Evolutionary conservation across 2,113 vertebrate species (phyloP).

Genomic region (Rhinolophus sinicus): DNA sequence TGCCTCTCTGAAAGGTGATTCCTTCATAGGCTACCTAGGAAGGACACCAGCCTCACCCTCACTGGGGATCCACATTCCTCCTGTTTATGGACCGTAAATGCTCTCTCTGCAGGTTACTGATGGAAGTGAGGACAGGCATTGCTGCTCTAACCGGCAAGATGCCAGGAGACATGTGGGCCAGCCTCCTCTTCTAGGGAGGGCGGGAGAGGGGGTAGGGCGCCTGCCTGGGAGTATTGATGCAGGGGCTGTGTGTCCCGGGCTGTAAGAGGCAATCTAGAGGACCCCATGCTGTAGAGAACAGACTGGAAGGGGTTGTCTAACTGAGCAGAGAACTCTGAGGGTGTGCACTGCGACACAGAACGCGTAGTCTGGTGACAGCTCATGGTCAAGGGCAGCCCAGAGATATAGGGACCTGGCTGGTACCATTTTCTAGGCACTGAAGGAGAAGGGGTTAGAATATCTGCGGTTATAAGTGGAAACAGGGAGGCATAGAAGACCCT

Average conservation of each 20-base stretch:
- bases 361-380: background rate
- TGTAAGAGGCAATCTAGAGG: background rate
- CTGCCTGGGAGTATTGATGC: background rate
- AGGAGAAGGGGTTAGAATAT: background rate
- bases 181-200: background rate
- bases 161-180: background rate
- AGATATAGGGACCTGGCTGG: background rate
- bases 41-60: background rate
- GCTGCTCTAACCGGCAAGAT: background rate
- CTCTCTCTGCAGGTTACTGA: background rate
- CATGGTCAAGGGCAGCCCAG: background rate
- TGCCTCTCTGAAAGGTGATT: background rate
- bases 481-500: background rate
- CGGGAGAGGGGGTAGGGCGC: background rate
- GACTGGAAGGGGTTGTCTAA: background rate
- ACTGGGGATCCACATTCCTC: background rate
- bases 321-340: background rate
- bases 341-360: accelerated
- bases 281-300: background rate
- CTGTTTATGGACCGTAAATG: background rate
- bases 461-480: background rate
- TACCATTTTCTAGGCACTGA: background rate
- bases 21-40: background rate
- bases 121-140: background rate
- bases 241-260: too few species aligned